Conservation (phyloP, 2,797 vertebrate species). For the Clarias fuscus region DNA sequence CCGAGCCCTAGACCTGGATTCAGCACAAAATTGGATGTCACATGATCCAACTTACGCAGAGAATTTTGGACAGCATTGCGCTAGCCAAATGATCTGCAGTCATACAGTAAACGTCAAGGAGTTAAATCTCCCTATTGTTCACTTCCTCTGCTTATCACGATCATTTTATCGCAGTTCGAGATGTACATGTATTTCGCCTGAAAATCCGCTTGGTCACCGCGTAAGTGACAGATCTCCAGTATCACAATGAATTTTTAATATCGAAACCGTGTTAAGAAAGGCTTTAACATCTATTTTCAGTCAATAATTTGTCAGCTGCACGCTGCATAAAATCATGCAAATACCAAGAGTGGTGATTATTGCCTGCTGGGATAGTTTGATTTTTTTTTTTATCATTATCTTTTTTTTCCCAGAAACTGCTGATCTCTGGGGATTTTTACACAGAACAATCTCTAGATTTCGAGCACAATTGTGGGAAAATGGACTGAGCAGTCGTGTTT, state of each 20-base stretch:
- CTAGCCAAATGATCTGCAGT: background rate
- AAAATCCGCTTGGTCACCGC: too few species aligned
- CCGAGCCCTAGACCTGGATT: background rate
- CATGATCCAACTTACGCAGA: background rate
- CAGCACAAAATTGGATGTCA: background rate
- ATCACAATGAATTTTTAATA: background rate
- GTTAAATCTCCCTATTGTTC: background rate
- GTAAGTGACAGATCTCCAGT: background rate
- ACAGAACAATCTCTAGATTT: background rate
- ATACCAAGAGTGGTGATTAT: background rate
- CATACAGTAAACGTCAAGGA: background rate
- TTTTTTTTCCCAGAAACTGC: background rate
- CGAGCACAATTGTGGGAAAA: background rate
- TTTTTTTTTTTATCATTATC: background rate
- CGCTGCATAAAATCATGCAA: background rate
- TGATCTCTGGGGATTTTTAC: background rate
- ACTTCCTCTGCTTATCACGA: background rate
- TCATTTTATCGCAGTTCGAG: background rate
- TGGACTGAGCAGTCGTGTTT: background rate
- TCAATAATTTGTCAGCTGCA: background rate
- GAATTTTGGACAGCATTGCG: background rate
- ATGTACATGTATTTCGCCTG: background rate
- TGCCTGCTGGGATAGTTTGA: background rate
- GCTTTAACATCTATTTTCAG: background rate
- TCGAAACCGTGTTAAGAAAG: background rate